Conservation (phyloP, 2,797 vertebrate species). For the Bradypodion pumilum region DNA sequence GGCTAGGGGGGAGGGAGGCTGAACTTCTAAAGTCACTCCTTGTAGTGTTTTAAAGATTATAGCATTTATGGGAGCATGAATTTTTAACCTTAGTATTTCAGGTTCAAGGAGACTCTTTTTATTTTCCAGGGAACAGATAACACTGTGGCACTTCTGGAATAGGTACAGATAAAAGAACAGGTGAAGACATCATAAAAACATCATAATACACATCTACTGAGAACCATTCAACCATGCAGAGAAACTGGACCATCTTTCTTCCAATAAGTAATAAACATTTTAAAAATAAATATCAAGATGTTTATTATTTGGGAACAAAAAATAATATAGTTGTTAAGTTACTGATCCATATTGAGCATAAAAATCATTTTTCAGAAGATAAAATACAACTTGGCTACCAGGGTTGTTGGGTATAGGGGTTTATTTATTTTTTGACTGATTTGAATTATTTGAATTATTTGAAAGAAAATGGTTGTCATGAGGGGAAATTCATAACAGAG, state of each 20-base stretch:
- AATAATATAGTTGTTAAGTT: not conserved
- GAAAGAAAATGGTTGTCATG: not conserved
- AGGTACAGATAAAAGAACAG: not conserved
- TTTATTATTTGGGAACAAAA: not conserved
- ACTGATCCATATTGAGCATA: not conserved
- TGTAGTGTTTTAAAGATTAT: not conserved
- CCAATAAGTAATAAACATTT: not conserved
- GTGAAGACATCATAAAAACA: not conserved
- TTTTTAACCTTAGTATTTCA: not conserved
- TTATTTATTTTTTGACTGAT: not conserved
- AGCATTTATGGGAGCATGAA: not conserved
- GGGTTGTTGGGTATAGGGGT: too few species aligned
- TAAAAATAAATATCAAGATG: not conserved
- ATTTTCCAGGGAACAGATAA: not conserved
- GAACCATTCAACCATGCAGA: not conserved
- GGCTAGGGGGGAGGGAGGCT: not conserved
- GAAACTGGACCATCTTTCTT: not conserved
- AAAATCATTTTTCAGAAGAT: not conserved
- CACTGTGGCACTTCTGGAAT: not conserved
- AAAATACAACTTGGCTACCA: not conserved
- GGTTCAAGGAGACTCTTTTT: not conserved
- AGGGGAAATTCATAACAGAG: not conserved
- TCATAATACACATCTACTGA: not conserved
- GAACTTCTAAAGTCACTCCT: not conserved
- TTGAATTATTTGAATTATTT: constrained; percentile 5